Evolutionary conservation across 2,888 invertebrate genomes (phyloP), one percentile per base, ranked within the genome.

Genomic region (Bellardia bayeri): DNA sequence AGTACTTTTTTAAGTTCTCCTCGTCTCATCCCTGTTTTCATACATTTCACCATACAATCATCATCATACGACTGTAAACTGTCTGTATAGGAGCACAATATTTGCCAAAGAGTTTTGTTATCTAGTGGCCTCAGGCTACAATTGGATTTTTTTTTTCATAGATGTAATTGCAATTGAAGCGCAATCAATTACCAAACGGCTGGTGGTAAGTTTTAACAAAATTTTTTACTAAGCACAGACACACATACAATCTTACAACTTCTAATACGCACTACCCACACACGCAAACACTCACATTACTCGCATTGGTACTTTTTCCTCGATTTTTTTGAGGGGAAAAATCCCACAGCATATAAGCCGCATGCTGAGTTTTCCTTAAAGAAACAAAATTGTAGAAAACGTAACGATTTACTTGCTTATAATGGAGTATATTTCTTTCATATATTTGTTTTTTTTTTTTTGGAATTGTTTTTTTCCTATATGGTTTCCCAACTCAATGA

Each of bases 171-270:
- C 90, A 90, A 90, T 90, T 90, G 90, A 91, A 91, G 91, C 90
- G 90, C 91, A 91, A 92, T 92, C 91, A 92, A 92, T 92, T 92
- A 92, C 91, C 90, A 89, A 90, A 91, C 91, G 91, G 90, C 91
- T 91, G 91, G 91, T 91, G 91, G 92, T 89, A 89, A 89, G 69
- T 75, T 66, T 74, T 49, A 61, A 58, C 42, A 58, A 75, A 72
- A 81, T 64, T 66, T 64, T 81, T 81, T 45, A 40, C 45, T n/a
- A 61, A 23, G 56, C 58, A 69, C 75, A 66, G 40, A 64, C 16
- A 64, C 49, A 54, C 68, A 42, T 23, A 23, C 23, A 23, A 1
- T 23, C 23, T 45, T 13, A 75, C 76, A 74, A 74, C 45, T 54
- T 63, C 82, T 79, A 86, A 79, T 86, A 86, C 86, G 82, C 83